Evolutionary conservation across 2,888 invertebrate species (phyloP).

Genomic region (Zele albiditarsus): DNA sequence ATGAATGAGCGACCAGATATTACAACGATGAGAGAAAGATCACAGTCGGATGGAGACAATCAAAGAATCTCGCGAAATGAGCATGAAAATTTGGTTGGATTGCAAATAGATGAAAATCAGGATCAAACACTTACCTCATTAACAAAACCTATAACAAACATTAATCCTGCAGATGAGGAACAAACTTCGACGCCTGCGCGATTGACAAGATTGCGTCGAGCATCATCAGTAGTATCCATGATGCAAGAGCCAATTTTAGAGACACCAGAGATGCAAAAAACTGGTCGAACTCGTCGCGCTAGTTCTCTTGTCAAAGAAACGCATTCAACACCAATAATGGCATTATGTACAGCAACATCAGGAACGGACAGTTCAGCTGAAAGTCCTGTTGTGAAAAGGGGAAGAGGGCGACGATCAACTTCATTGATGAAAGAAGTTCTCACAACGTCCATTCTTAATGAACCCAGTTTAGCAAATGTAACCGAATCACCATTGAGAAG

Average conservation of each 20-base stretch:
- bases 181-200: constrained; percentile 45
- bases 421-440: constrained; percentile 52
- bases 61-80: background rate
- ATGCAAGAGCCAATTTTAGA: constrained; percentile 30
- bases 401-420: constrained; percentile 43
- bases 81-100: background rate
- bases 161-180: background rate
- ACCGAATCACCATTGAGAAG: constrained; percentile 51
- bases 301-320: constrained; percentile 56
- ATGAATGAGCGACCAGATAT: background rate
- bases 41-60: background rate
- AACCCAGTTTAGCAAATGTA: constrained; percentile 16
- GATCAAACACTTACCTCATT: constrained; percentile 21
- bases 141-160: background rate
- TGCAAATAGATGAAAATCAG: background rate
- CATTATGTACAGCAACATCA: background rate
- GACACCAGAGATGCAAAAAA: constrained; percentile 28
- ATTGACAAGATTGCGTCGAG: constrained; percentile 56
- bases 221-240: constrained; percentile 54
- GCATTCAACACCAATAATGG: constrained; percentile 16
- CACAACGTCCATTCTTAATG: constrained; percentile 38
- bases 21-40: background rate
- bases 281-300: constrained; percentile 49
- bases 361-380: constrained; percentile 31
- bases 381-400: constrained; percentile 10